Conservation (phyloP, 2,888 invertebrate genomes). For the Caenorhabditis becei region DNA sequence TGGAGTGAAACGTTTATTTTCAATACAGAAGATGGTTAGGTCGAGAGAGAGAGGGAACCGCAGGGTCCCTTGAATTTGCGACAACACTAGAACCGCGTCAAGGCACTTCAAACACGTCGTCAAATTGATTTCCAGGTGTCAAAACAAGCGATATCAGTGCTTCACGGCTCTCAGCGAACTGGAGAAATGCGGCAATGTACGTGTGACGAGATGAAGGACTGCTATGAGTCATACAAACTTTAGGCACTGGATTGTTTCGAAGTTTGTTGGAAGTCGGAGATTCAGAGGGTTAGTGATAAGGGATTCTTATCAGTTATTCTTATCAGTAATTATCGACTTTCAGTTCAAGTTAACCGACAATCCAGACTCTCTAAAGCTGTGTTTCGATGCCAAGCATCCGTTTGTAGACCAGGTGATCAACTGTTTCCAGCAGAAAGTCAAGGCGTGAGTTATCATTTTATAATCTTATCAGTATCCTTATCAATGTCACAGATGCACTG, state of each 20-base stretch:
- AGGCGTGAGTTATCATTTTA: no score
- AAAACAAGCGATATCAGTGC: constrained; percentile 64
- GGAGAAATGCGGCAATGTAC: constrained; percentile 74
- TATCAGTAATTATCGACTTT: not conserved
- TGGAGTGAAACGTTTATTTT: no score
- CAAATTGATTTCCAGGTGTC: constrained; percentile 58
- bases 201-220: constrained; percentile 73
- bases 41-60: no score
- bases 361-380: constrained; percentile 70
- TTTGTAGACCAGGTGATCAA: constrained; percentile 73
- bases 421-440: constrained; percentile 73
- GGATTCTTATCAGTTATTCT: not conserved
- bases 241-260: constrained; percentile 74
- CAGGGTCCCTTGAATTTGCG: no score
- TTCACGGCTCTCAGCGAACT: constrained; percentile 63
- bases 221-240: constrained; percentile 68
- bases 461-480: no score
- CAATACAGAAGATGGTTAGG: no score
- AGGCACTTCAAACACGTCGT: no score
- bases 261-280: constrained; percentile 67
- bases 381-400: constrained; percentile 70
- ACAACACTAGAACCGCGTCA: not conserved
- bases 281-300: constrained; percentile 29
- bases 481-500: constrained; percentile 57
- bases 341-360: constrained; percentile 69